Conservation (phyloP, 2,888 invertebrate species). For the Hoplodrina blanda region DNA sequence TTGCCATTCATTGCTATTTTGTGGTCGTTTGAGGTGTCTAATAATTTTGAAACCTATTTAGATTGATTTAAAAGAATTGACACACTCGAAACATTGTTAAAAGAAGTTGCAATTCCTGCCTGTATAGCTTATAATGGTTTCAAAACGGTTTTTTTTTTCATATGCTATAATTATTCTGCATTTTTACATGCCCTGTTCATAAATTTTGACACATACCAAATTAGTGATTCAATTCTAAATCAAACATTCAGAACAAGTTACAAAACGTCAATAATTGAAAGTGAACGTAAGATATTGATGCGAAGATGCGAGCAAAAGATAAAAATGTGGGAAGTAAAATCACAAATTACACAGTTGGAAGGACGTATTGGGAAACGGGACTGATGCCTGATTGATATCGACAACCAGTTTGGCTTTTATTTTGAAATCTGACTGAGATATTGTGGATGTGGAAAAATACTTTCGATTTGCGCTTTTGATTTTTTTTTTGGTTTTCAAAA, state of each 20-base stretch:
- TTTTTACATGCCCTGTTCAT: too few species aligned
- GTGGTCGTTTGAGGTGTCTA: too few species aligned
- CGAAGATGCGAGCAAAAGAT: neutral
- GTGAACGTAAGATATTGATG: conserved; percentile 13
- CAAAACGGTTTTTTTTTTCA: neutral
- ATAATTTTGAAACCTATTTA: too few species aligned
- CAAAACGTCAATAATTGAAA: neutral
- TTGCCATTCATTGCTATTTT: too few species aligned
- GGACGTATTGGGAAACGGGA: neutral
- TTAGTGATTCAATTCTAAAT: neutral
- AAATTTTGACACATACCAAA: neutral
- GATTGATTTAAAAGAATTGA: too few species aligned
- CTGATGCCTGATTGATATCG: conserved; percentile 10
- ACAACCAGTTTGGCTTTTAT: neutral
- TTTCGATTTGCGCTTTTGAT: too few species aligned
- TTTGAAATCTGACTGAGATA: neutral
- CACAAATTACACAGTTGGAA: conserved; percentile 7
- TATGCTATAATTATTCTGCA: neutral
- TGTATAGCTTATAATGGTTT: neutral
- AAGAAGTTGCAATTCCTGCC: too few species aligned
- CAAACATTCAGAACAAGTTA: neutral
- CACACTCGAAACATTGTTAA: too few species aligned
- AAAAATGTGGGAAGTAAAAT: conserved; percentile 7
- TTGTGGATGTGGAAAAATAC: too few species aligned
- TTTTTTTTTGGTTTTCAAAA: too few species aligned